These are phyloP conservation scores for Onychomys arenicola DNA, from an alignment of 2,797 vertebrate genomes.

Conservation along the genomic window DNA sequence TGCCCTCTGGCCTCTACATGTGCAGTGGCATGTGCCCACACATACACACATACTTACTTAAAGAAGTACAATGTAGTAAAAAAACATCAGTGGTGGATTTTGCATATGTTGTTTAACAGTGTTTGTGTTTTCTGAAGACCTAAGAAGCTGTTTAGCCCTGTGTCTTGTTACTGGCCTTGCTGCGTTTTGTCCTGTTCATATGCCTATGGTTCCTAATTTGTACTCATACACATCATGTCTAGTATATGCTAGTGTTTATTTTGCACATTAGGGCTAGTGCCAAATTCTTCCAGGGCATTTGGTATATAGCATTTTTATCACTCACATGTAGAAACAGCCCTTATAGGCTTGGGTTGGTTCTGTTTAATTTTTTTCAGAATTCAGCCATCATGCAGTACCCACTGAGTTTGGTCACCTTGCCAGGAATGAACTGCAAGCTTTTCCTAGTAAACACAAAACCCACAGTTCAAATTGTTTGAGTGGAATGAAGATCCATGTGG, in stretches of 20 bases:
- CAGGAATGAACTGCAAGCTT: conserved; percentile 53
- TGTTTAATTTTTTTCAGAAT: conserved; percentile 48
- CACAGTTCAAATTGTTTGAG: conserved; percentile 24
- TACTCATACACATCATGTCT: conserved; percentile 8
- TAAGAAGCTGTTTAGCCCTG: not conserved
- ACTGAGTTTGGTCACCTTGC: conserved; percentile 6
- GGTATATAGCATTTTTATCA: conserved; percentile 16
- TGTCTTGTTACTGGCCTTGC: not conserved
- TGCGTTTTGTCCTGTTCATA: not conserved
- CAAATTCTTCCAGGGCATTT: conserved; percentile 56
- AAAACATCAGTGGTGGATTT: not conserved
- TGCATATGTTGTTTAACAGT: conserved; percentile 18
- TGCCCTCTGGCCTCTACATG: not conserved
- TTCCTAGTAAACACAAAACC: conserved; percentile 39
- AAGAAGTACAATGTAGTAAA: not conserved
- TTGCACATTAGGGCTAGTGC: not conserved
- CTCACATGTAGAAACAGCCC: conserved; percentile 50
- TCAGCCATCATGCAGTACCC: not conserved
- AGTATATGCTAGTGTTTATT: conserved; percentile 44
- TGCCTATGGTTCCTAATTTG: conserved; percentile 56
- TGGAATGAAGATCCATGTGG: not conserved
- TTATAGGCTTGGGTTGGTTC: conserved; percentile 26
- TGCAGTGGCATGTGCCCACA: not conserved
- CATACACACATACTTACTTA: not conserved
- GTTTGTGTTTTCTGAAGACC: not conserved